phyloP scores from a whole-genome alignment of 2,888 invertebrate species.

The Eristalis arbustorum region DNA sequence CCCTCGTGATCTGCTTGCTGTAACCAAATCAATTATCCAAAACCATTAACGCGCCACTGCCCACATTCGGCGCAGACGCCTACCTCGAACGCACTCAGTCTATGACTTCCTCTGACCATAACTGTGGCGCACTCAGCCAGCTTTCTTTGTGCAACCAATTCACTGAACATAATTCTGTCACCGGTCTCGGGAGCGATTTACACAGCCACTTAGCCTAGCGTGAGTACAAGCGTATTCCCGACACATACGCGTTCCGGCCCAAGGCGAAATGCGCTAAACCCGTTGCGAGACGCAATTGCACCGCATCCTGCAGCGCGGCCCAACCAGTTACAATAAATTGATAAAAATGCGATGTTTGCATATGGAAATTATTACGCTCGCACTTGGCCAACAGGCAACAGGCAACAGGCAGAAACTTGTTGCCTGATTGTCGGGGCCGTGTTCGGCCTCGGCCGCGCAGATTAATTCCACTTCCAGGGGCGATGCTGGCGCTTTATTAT shows the following conservation, averaged over 20 bases:
- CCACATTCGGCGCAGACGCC: not conserved
- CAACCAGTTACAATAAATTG: slow-evolving; percentile 68
- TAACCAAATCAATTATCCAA: slow-evolving; percentile 26
- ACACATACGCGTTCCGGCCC: slow-evolving; percentile 29
- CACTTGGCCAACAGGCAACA: slow-evolving; percentile 45
- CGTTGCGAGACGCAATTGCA: slow-evolving; percentile 39
- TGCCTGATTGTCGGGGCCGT: slow-evolving; percentile 4
- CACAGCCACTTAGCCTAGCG: not conserved
- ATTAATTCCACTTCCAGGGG: slow-evolving; percentile 49
- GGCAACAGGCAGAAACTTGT: slow-evolving; percentile 32
- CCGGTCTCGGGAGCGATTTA: slow-evolving; percentile 22
- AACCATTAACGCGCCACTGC: not conserved
- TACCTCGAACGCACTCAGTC: not conserved
- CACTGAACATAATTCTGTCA: slow-evolving; percentile 37
- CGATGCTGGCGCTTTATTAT: slow-evolving; percentile 59
- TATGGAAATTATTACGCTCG: slow-evolving; percentile 59
- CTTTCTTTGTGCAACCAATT: slow-evolving; percentile 23
- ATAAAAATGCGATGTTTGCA: slow-evolving; percentile 70
- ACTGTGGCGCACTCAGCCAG: slow-evolving; percentile 8
- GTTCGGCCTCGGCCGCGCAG: slow-evolving; percentile 20
- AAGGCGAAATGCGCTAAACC: slow-evolving; percentile 52
- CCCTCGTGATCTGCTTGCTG: not conserved
- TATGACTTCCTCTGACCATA: not conserved
- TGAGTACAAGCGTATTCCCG: slow-evolving; percentile 26
- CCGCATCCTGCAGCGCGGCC: slow-evolving; percentile 22